Percentiles rank a stretch among this genome's conserved stretches.
These are phyloP conservation scores for Psococerastis gibbosa DNA, from an alignment of 2,888 invertebrate genomes.

Conservation along the genomic window DNA sequence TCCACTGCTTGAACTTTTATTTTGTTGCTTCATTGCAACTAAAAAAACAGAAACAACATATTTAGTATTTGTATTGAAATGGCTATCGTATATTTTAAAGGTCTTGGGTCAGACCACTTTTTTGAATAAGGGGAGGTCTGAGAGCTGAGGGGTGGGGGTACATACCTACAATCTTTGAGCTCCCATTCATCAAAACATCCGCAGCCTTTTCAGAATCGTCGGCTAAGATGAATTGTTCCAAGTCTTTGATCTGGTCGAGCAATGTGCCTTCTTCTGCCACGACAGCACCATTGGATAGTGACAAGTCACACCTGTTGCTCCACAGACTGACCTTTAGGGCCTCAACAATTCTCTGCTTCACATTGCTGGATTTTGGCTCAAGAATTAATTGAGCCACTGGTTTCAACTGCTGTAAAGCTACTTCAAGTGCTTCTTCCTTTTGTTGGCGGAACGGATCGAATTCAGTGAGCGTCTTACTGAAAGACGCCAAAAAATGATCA, in stretches of 20 bases:
- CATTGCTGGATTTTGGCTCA: conserved; percentile 12
- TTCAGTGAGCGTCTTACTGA: conserved; percentile 35
- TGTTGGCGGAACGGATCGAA: conserved; percentile 64
- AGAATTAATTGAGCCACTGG: conserved; percentile 29
- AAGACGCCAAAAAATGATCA: too few species aligned
- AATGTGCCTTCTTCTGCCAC: conserved; percentile 34
- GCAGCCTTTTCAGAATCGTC: conserved; percentile 40
- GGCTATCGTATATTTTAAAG: too few species aligned
- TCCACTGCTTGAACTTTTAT: too few species aligned
- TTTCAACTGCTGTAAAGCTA: not conserved
- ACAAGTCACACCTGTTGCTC: conserved; percentile 91
- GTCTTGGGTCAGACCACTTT: too few species aligned
- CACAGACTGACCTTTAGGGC: conserved; percentile 53
- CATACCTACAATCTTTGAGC: conserved; percentile 15
- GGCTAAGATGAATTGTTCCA: conserved; percentile 38
- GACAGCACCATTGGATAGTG: conserved; percentile 55
- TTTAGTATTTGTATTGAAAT: too few species aligned
- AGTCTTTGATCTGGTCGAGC: conserved; percentile 31
- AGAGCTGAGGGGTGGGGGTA: too few species aligned
- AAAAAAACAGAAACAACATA: too few species aligned
- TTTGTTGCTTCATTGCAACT: too few species aligned
- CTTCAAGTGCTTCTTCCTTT: conserved; percentile 42
- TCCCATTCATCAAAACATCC: conserved; percentile 25
- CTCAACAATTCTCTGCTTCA: not conserved
- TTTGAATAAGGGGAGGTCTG: too few species aligned